phyloP scores from a whole-genome alignment of 2,888 invertebrate species.

The Callyntrura guangdongensis region DNA sequence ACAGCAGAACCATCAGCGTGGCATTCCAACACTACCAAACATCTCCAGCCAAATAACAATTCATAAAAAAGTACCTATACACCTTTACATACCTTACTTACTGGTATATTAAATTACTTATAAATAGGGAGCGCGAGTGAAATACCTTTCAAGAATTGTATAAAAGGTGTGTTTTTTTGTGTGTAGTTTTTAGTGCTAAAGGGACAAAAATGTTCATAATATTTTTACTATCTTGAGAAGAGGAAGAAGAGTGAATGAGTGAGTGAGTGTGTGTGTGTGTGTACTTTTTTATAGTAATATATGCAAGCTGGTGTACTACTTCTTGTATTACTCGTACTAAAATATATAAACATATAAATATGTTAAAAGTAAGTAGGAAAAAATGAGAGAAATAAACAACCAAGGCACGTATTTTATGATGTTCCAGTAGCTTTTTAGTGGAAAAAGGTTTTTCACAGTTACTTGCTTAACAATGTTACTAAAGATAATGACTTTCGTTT shows the following conservation, averaged over 20 bases:
- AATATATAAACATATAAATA: not conserved
- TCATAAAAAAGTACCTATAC: conserved; percentile 40
- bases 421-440: conserved; percentile 79
- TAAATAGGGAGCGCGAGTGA: no score
- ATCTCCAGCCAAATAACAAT: conserved; percentile 39
- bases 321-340: not conserved
- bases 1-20: conserved; percentile 2
- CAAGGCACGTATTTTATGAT: conserved; percentile 76
- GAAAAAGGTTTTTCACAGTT: conserved; percentile 81
- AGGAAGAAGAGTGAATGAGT: conserved; percentile 34
- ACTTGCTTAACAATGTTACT: conserved; percentile 83
- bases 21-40: conserved; percentile 4
- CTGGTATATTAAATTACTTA: not conserved
- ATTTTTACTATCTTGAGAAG: conserved; percentile 37
- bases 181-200: conserved; percentile 20
- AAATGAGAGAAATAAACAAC: conserved; percentile 66
- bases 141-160: not conserved
- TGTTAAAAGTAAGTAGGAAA: conserved; percentile 13
- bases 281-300: not conserved
- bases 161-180: not conserved
- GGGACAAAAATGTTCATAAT: conserved; percentile 33
- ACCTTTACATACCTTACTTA: not conserved
- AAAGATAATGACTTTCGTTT: conserved; percentile 83
- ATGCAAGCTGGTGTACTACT: not conserved
- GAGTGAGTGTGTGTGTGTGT: conserved; percentile 6